Base-by-base conservation (phyloP, 2,888 invertebrate species). In the Acleris emargana region DNA sequence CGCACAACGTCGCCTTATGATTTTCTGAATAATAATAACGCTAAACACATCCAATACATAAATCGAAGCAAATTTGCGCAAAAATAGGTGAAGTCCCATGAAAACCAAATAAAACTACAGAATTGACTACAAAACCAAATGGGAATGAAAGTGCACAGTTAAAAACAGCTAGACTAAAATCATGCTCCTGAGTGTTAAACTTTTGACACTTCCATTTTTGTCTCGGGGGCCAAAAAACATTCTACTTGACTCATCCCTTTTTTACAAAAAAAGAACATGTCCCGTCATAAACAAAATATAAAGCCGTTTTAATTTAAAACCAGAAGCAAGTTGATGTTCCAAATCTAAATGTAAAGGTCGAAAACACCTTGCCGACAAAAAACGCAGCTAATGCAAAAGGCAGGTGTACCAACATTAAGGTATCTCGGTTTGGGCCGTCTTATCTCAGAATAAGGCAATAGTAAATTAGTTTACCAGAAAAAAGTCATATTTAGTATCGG, bases 341-440 rank as follows among this genome's bases (percentile, higher is more conserved):
- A 70, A 84, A 82, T 81, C 77, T 73, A 77, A 80, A 80, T 74
- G 74, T 53, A 67, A 75, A 75, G 74, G 68, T 69, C 70, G 68
- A 73, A 73, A 80, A 81, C 87, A 87, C 86, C 87, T 87, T 87
- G 87, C 84, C 69, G 51, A 80, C 75, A 82, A 86, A 86, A 86
- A 84, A 79, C 45, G n/a, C 64, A 70, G 73, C 79, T 79, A 82
- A 83, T 78, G 87, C 83, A 71, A 82, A 85, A 80, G 83, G 82
- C 87, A 87, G 87, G 86, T 87, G 84, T 68, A 68, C 58, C 67
- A 72, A 71, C 55, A 51, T 67, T 64, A 60, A 67, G 38, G 51
- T 59, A 64, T 64, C 60, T 45, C 11, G 20, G 47, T 49, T 53
- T 62, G 38, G 62, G 45, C 42, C 38, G 47, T 43, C 58, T 66